Evolutionary conservation across 2,888 invertebrate genomes (phyloP), one percentile per base, ranked within the genome.

Genomic region (Tethea ocularis): DNA sequence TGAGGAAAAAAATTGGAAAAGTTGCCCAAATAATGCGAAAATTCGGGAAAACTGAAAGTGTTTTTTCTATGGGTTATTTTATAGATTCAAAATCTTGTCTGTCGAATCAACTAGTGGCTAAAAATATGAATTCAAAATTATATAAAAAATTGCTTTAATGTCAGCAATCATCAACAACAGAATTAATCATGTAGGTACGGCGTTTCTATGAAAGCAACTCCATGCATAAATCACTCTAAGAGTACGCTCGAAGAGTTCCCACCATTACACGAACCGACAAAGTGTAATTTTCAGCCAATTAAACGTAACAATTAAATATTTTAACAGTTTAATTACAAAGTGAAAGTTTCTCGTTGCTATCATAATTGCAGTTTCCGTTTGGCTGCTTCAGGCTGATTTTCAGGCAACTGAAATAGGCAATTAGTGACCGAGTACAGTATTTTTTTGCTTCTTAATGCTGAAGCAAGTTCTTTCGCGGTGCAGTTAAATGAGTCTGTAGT

Each of bases 391-490:
- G 64, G 70, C 74, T 71, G 74, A 73, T 75, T 80, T 78, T 69
- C 74, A 73, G 65, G 65, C 67, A 68, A 71, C 69, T 72, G 70
- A 72, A 82, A 82, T 77, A 82, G 78, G 78, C 79, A 83, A 85
- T 83, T 82, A 82, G 77, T 66, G 58, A 65, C 64, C 61, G 68
- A 52, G 65, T 72, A 71, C 71, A 75, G 65, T 68, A 73, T 73
- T 78, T 78, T 56, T 51, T 52, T 56, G 60, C 58, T 58, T 46
- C 57, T 33, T 66, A 55, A 53, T 56, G 23, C 56, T 62, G 56
- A 63, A 62, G 60, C 59, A 52, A 62, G 60, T 64, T 61, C 60
- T 64, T 62, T 58, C 51, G 38, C 58, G 36, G 58, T 36, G 17
- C 56, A 62, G 52, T 59, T 56, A 52, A 60, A 56, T 51, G 41